Base-by-base conservation (phyloP, 1,140 invertebrate species). In the Caenorhabditis remanei region DNA sequence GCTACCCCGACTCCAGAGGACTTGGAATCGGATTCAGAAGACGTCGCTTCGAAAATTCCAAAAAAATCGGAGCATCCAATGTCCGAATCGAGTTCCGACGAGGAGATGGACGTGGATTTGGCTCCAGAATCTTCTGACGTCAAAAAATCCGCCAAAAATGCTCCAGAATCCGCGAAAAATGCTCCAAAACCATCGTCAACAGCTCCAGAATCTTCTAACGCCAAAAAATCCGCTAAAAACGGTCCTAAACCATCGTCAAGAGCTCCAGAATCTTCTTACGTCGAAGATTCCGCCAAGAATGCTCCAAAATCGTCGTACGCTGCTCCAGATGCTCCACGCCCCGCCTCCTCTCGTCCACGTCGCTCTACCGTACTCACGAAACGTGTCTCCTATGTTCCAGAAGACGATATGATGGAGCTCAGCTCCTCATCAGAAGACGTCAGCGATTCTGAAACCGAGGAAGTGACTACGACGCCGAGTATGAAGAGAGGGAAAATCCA, bases 331-430 rank as follows among this genome's bases (percentile, higher is more conserved):
- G 19, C 11, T 14, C 9, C 58, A 9, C 9, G 19, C n/a, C 16
- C 43, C 7, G 2, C 19, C 4, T n/a, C 14, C 11, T 24, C 71
- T 19, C 71, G 71, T 5, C 71, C 71, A 14, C 71, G 71, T 24
- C 43, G 71, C 13, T 79, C 71, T 2, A n/a, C 53, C n/a, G 14
- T n/a, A 5, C 21, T 19, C 21, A 2, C 46, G 7, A 79, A 24
- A 50, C 13, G 40, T 24, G 71, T 79, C 9, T 79, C 71, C 46
- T 79, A 79, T n/a, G 71, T 50, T 0, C 19, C 71, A 32, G 53
- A 50, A 24, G 46, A 79, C n/a, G 46, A 79, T 50, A 79, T 79
- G 5, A 46, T 46, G 21, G 71, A 79, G 71, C 4, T 79, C 8
- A n/a, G n/a, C n/a, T 79, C 71, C 0, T 46, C 41, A 2, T 79